Evolutionary conservation across 2,113 vertebrate species (phyloP), one percentile per base, ranked within the genome.

Genomic region (Pollimyrus isidori): DNA sequence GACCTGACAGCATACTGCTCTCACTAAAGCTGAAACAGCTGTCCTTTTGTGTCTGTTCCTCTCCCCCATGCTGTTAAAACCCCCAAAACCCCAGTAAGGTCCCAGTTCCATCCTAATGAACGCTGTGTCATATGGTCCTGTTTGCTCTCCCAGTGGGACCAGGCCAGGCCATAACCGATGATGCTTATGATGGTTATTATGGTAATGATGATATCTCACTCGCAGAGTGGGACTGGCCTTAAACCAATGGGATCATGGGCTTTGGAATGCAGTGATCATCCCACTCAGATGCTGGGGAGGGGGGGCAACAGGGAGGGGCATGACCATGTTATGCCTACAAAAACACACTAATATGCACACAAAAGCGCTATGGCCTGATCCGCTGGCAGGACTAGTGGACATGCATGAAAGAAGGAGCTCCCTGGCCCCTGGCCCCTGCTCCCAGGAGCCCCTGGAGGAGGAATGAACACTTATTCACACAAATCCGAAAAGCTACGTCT

Each of bases 381-480:
- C 9, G 0, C 23, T 0, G 7, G 2, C 17, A 85, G 91, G 87
- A 92, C 92, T 90, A 90, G 92, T 93, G 92, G 92, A 91, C 92
- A 90, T 87, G 91, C 88, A 87, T 76, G 91, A 90, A 76, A 89
- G 90, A 91, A 92, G 92, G 93, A 92, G 93, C 93, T 91, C 93
- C 91, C 35, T 35, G 35, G 35, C 35, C 35, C 35, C 35, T 35
- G 35, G 35, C 35, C 93, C 91, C 92, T 42, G 89, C 91, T 93
- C 94, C 92, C 92, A 92, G 42, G 39, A 42, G 42, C 93, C 90
- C 58, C 49, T 0, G 82, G 58, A 88, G 26, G 30, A 94, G 94
- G 94, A 95, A 94, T 95, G 94, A 93, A 93, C 90, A 62, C 19
- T 30, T 94, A 92, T 58, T 89, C 89, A 91, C 87, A 88, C 91